Evolutionary conservation across 2,888 invertebrate genomes (phyloP).

Genomic region (Ptilodon capucinus): DNA sequence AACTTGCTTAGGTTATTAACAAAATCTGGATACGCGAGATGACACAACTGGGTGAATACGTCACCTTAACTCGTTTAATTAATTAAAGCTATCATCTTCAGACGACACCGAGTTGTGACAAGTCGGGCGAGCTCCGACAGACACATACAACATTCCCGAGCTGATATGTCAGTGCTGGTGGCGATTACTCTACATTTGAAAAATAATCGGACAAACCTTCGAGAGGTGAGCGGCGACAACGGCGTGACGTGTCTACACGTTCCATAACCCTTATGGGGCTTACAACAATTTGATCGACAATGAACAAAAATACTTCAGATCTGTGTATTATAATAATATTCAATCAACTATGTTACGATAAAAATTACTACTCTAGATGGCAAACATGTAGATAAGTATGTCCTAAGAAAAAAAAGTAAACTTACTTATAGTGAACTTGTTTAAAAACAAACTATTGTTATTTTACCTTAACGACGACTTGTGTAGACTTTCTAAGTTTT

Average conservation of each 20-base stretch:
- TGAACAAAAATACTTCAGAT: slow-evolving; percentile 58
- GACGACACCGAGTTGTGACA: slow-evolving; percentile 44
- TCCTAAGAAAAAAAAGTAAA: slow-evolving; percentile 47
- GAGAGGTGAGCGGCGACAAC: slow-evolving; percentile 15
- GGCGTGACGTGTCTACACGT: no score
- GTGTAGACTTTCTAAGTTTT: slow-evolving; percentile 77
- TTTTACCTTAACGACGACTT: slow-evolving; percentile 49
- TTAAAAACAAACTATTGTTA: slow-evolving; percentile 41
- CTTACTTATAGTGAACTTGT: slow-evolving; percentile 42
- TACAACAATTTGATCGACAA: slow-evolving; percentile 35
- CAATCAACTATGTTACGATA: slow-evolving; percentile 41
- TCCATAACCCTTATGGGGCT: slow-evolving; percentile 28
- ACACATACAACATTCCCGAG: slow-evolving; percentile 1
- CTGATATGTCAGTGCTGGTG: slow-evolving; percentile 17
- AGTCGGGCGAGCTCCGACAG: slow-evolving; percentile 1
- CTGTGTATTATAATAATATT: slow-evolving; percentile 47
- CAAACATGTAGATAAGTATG: slow-evolving; percentile 64
- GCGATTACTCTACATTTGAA: slow-evolving; percentile 31
- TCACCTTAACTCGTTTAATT: slow-evolving; percentile 44
- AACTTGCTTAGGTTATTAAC: slow-evolving; percentile 25
- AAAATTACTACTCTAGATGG: slow-evolving; percentile 56
- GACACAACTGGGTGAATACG: slow-evolving; percentile 27
- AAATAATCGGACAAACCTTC: slow-evolving; percentile 31
- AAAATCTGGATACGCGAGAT: slow-evolving; percentile 21
- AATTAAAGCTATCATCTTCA: slow-evolving; percentile 67